Conservation (phyloP, 2,797 vertebrate species). For the Oreochromis mossambicus region DNA sequence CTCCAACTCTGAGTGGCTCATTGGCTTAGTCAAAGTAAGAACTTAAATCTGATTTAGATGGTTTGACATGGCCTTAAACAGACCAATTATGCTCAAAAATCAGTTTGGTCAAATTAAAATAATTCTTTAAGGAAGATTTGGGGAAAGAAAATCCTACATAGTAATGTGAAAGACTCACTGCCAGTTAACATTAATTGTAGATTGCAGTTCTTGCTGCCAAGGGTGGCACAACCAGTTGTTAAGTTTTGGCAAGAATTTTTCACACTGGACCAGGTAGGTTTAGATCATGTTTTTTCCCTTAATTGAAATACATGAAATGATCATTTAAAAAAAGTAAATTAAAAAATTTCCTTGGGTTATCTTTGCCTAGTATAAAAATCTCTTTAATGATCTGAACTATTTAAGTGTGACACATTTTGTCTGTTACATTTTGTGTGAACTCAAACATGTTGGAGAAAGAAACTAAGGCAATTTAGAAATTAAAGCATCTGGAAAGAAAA, state of each 20-base stretch:
- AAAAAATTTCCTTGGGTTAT: background rate
- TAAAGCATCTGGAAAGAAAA: background rate
- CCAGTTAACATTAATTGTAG: background rate
- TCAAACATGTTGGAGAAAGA: background rate
- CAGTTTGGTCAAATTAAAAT: background rate
- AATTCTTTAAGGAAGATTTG: background rate
- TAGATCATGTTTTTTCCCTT: background rate
- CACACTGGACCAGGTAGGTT: background rate
- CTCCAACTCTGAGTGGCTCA: background rate
- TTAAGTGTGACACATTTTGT: background rate
- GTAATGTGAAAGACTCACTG: background rate
- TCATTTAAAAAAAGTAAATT: background rate
- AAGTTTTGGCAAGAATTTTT: background rate
- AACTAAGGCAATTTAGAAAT: background rate
- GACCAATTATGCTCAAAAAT: rapidly evolving
- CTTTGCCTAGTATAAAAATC: background rate
- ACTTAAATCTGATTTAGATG: background rate
- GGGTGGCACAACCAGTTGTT: background rate
- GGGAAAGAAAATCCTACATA: background rate
- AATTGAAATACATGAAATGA: background rate
- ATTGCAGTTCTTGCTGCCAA: background rate
- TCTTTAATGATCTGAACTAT: background rate
- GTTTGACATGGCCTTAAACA: background rate
- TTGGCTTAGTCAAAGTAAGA: background rate
- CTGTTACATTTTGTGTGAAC: background rate